Evolutionary conservation across 2,113 vertebrate genomes (phyloP), one percentile per base, ranked within the genome.

Genomic region (Myiozetetes cayanensis): DNA sequence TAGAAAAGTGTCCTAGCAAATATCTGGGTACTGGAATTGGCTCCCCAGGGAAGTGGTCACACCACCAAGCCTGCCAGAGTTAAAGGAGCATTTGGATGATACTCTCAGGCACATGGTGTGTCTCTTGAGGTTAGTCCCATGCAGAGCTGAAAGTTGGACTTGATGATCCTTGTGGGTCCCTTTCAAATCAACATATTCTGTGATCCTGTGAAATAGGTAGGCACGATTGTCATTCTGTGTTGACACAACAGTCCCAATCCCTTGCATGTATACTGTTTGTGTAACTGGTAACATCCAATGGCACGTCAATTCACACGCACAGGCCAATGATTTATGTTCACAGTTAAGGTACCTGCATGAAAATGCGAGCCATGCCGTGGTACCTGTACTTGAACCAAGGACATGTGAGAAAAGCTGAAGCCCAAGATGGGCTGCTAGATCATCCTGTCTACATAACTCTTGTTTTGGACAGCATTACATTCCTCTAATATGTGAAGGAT

Each of bases 341-440:
- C 21, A 17, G 25, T 35, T 66, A 27, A 67, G 18, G 62, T 0
- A 50, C 39, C 20, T 1, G 1, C 6, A 8, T n/a, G 61, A 79
- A 72, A 85, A 73, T 28, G 9, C 2, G 30, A 44, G 35, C 7
- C 13, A 4, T 25, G 11, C 33, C n/a, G 13, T 12, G 31, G 4
- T n/a, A 61, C 37, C 63, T 35, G 12, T 6, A 8, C 67, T 43
- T 74, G 73, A 43, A 59, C 18, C 35, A 74, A 58, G 22, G 30
- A 46, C 8, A 5, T 4, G 12, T 66, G 39, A 50, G n/a, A 46
- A 82, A 78, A 50, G 3, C 12, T 66, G 8, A 35, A 37, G 28
- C 14, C 67, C 33, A 24, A 31, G 17, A 52, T 0, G 6, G 33
- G 11, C 43, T 55, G 11, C n/a, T 52, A 24, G 25, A 28, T 56